phyloP scores from a whole-genome alignment of 2,113 vertebrate species.

The Thunnus maccoyii region DNA sequence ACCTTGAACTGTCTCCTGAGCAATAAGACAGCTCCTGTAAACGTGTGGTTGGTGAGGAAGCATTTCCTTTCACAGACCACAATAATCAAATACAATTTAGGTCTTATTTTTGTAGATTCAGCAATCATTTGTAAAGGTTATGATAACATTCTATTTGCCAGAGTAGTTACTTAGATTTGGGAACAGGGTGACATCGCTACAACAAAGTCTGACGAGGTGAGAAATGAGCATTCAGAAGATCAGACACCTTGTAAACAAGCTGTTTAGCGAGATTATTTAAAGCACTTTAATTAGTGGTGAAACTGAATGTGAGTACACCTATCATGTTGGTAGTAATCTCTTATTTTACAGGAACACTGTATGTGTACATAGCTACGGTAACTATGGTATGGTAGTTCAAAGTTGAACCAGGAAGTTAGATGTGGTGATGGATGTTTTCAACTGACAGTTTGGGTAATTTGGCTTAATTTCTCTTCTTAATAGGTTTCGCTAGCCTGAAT shows the following conservation, averaged over 20 bases:
- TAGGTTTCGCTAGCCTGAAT: too few relatives aligned
- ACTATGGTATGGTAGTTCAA: too few relatives aligned
- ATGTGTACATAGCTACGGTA: too few relatives aligned
- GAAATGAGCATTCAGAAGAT: background rate
- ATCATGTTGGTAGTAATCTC: background rate
- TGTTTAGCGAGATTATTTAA: background rate
- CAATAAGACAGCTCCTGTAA: constrained; percentile 31
- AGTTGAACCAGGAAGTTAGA: too few relatives aligned
- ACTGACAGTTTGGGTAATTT: too few relatives aligned
- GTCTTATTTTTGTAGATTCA: background rate
- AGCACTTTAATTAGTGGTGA: background rate
- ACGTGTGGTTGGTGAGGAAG: background rate
- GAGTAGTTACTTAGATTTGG: constrained; percentile 13
- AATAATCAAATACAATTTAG: background rate
- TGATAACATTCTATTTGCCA: background rate
- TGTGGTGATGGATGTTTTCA: too few relatives aligned
- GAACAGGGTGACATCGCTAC: background rate
- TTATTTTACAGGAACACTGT: background rate
- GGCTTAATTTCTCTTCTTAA: too few relatives aligned
- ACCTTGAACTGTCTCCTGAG: constrained; percentile 66
- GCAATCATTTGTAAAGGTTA: background rate
- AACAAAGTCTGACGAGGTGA: background rate
- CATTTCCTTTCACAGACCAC: constrained; percentile 6
- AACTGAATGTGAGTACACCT: background rate
- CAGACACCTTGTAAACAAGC: background rate